These are phyloP conservation scores for Plebejus argus DNA, from an alignment of 2,888 invertebrate species.

Conservation along the genomic window DNA sequence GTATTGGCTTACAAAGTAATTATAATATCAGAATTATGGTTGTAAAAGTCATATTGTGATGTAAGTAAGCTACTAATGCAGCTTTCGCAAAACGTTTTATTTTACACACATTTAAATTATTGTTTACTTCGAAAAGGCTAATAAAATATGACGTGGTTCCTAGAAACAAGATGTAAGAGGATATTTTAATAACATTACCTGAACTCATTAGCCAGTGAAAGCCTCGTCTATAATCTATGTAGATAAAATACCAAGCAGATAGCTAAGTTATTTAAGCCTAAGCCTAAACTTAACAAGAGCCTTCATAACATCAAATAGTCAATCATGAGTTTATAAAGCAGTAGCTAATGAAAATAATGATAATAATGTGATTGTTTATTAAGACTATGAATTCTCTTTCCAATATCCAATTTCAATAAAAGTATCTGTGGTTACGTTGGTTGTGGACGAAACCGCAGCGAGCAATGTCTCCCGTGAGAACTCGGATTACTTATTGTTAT, in stretches of 20 bases:
- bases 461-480: not conserved
- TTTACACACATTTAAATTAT: too few species aligned
- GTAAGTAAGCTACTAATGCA: too few species aligned
- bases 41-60: too few species aligned
- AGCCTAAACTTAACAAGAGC: not conserved
- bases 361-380: not conserved
- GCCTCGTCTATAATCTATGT: not conserved
- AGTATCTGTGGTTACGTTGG: not conserved
- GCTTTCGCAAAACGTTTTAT: too few species aligned
- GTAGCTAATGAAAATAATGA: not conserved
- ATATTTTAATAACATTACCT: not conserved
- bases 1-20: too few species aligned
- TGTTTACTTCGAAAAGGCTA: not conserved
- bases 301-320: not conserved
- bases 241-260: not conserved
- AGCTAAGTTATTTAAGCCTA: not conserved
- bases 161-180: not conserved
- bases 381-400: not conserved
- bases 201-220: conserved; percentile 13
- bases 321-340: not conserved
- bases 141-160: not conserved
- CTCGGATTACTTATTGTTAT: not conserved
- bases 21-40: too few species aligned
- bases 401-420: not conserved
- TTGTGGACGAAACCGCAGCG: not conserved